Conservation (phyloP, 2,797 vertebrate species). For the Acestrorhynchus altus region DNA sequence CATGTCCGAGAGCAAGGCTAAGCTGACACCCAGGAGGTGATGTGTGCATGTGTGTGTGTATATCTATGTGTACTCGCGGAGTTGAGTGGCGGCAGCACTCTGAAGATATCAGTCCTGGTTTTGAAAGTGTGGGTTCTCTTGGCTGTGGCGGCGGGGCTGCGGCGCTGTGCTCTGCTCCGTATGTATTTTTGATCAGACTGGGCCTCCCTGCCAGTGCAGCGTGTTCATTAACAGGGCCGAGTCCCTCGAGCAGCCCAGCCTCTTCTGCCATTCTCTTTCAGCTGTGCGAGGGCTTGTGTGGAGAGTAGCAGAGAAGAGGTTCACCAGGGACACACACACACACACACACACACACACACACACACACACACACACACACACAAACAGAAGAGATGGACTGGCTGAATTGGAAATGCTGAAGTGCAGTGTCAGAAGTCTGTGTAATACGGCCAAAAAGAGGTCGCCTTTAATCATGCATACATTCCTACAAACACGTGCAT, state of each 20-base stretch:
- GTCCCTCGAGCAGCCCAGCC: slow-evolving; percentile 72
- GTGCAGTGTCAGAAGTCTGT: slow-evolving; percentile 4
- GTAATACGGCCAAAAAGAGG: slow-evolving; percentile 12
- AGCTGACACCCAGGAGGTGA: slow-evolving; percentile 29
- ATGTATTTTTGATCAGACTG: slow-evolving; percentile 80
- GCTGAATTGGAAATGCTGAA: slow-evolving; percentile 21
- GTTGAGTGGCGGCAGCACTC: slow-evolving; percentile 38
- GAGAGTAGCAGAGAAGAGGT: slow-evolving; percentile 63
- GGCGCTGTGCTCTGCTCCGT: slow-evolving; percentile 67
- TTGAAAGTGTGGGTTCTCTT: slow-evolving; percentile 58
- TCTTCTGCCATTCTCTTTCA: slow-evolving; percentile 85
- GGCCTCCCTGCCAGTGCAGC: slow-evolving; percentile 75
- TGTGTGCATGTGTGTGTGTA: slow-evolving; percentile 25
- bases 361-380: slow-evolving; percentile 51
- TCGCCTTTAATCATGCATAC: not conserved
- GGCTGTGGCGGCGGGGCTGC: slow-evolving; percentile 57
- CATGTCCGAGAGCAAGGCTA: slow-evolving; percentile 22
- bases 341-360: too few relatives aligned
- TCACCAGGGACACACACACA: slow-evolving; percentile 60
- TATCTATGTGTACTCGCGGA: not conserved
- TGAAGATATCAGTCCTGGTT: slow-evolving; percentile 51
- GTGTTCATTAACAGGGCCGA: slow-evolving; percentile 83
- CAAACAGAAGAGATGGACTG: slow-evolving; percentile 14
- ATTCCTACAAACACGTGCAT: not conserved
- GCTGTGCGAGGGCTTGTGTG: slow-evolving; percentile 64